phyloP scores from a whole-genome alignment of 1,140 invertebrate species.

The Caenorhabditis brenneri region DNA sequence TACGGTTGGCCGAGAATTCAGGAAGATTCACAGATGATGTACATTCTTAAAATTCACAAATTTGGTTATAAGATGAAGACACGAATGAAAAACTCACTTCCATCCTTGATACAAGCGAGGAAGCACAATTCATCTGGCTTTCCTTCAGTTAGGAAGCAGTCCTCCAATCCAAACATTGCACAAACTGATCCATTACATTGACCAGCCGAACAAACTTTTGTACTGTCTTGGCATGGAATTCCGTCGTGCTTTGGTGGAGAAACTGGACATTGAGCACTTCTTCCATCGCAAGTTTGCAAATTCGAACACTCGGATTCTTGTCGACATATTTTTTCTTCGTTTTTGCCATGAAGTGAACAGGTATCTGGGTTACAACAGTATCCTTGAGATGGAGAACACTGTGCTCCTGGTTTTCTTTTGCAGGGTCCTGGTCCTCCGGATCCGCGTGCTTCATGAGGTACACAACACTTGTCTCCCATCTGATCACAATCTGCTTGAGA shows the following conservation, averaged over 20 bases:
- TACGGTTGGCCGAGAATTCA: constrained; percentile 81
- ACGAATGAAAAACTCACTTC: constrained; percentile 69
- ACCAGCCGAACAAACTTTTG: constrained; percentile 84
- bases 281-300: constrained; percentile 77
- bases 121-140: constrained; percentile 91
- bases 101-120: constrained; percentile 88
- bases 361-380: constrained; percentile 84
- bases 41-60: constrained; percentile 77
- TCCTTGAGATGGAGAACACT: constrained; percentile 92
- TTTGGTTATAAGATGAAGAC: neutral
- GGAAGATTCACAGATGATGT: constrained; percentile 81
- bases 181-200: constrained; percentile 91
- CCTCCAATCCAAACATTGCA: constrained; percentile 87
- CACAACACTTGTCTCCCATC: constrained; percentile 81
- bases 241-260: constrained; percentile 81
- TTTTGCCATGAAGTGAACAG: constrained; percentile 81
- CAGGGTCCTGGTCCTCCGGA: constrained; percentile 77
- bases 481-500: constrained; percentile 80
- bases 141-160: constrained; percentile 93
- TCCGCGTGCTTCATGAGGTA: constrained; percentile 75
- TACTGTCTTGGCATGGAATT: constrained; percentile 75
- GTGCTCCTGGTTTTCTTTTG: constrained; percentile 77
- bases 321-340: constrained; percentile 66
- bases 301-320: constrained; percentile 69
- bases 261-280: constrained; percentile 78